phyloP scores from a whole-genome alignment of 1,140 invertebrate species.

The Pissodes strobi region DNA sequence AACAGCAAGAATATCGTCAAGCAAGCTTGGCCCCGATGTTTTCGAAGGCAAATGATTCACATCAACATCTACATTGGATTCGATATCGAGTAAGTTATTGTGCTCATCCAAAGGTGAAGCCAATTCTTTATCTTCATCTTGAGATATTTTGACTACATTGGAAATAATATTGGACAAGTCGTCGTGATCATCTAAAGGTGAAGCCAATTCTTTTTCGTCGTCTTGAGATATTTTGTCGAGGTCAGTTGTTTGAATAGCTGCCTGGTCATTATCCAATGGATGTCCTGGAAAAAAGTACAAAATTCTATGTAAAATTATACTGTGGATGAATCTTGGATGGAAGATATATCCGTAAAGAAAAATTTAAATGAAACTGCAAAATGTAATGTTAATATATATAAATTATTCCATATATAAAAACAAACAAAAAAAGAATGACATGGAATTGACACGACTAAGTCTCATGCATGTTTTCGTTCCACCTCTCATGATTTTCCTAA shows the following conservation, averaged over 20 bases:
- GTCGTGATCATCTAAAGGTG: slow-evolving; percentile 29
- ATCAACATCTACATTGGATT: too few relatives aligned
- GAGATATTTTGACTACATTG: background rate
- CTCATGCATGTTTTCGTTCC: too few relatives aligned
- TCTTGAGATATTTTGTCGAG: slow-evolving; percentile 44
- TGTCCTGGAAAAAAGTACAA: too few relatives aligned
- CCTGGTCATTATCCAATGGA: slow-evolving; percentile 39
- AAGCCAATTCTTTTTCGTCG: slow-evolving; percentile 46
- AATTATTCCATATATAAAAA: too few relatives aligned
- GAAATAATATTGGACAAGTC: background rate
- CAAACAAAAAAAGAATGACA: too few relatives aligned
- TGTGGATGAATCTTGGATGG: too few relatives aligned
- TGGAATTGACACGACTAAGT: too few relatives aligned
- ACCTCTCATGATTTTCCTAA: too few relatives aligned
- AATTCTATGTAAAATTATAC: too few relatives aligned
- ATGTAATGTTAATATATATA: too few relatives aligned
- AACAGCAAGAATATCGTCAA: background rate
- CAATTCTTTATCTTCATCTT: slow-evolving; percentile 47
- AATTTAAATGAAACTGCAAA: too few relatives aligned
- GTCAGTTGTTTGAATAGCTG: slow-evolving; percentile 42
- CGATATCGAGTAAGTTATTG: background rate
- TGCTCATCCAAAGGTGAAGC: slow-evolving; percentile 37
- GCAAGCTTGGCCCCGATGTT: slow-evolving; percentile 31
- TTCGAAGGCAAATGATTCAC: slow-evolving; percentile 18
- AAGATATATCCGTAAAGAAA: too few relatives aligned